These are phyloP conservation scores for Gymnocypris eckloni DNA, from an alignment of 2,797 vertebrate genomes.

Conservation along the genomic window DNA sequence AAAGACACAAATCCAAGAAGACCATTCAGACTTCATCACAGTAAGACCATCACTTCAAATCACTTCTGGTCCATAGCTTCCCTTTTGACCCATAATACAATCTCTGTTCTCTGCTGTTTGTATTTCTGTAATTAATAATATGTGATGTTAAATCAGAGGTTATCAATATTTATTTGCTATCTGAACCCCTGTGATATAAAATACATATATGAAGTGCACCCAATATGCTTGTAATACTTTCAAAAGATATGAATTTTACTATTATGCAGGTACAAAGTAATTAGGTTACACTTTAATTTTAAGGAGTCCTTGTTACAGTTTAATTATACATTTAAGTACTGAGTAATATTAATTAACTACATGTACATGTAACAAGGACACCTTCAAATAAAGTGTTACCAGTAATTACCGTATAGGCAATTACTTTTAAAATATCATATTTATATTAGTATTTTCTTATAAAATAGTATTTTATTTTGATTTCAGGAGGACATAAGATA, in stretches of 20 bases:
- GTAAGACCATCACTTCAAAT: constrained; percentile 47
- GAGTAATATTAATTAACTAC: no score
- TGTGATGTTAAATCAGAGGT: not conserved
- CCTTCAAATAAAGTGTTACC: no score
- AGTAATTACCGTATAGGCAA: no score
- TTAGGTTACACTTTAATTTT: no score
- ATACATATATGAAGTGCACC: not conserved
- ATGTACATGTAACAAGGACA: no score
- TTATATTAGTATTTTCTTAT: not conserved
- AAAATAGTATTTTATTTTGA: not conserved
- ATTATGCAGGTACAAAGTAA: not conserved
- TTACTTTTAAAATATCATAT: not conserved
- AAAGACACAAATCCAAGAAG: constrained; percentile 49
- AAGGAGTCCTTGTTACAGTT: no score
- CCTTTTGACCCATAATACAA: not conserved
- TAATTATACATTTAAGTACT: no score
- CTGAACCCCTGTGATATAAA: not conserved
- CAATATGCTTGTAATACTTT: not conserved
- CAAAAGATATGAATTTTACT: not conserved
- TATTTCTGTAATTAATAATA: no score
- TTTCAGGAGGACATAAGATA: not conserved
- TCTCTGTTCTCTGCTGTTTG: not conserved
- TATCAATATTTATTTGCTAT: not conserved
- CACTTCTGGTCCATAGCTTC: not conserved
- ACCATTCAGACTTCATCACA: constrained; percentile 53